These are phyloP conservation scores for Gambusia affinis DNA, from an alignment of 2,113 vertebrate species.

Conservation along the genomic window DNA sequence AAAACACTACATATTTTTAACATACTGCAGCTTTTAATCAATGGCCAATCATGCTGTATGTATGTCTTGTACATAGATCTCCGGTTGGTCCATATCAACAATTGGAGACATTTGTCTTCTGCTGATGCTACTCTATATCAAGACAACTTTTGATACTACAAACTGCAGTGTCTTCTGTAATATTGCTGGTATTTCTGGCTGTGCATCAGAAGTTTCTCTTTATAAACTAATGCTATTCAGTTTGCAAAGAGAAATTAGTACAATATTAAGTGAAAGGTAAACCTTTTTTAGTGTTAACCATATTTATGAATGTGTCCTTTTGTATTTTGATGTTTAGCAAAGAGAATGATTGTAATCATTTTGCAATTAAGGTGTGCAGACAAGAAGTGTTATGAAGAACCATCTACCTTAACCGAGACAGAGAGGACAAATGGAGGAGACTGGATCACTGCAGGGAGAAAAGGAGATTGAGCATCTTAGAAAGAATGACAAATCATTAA, in stretches of 20 bases:
- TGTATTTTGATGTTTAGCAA: not conserved
- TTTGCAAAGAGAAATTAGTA: not conserved
- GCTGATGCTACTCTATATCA: too few relatives aligned
- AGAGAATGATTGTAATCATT: not conserved
- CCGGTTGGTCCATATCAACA: too few relatives aligned
- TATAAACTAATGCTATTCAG: too few relatives aligned
- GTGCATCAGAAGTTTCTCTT: too few relatives aligned
- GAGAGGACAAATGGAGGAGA: conserved; percentile 33
- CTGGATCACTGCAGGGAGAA: conserved; percentile 14
- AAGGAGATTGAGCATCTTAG: conserved; percentile 29
- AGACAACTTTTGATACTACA: too few relatives aligned
- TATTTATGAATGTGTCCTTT: not conserved
- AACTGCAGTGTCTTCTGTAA: too few relatives aligned
- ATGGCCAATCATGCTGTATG: not conserved
- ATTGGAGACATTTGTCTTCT: too few relatives aligned
- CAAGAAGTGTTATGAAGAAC: not conserved
- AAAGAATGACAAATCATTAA: conserved; percentile 47
- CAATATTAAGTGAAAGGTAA: not conserved
- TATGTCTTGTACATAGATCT: too few relatives aligned
- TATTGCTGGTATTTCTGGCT: too few relatives aligned
- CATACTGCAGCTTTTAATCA: too few relatives aligned
- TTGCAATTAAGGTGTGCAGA: conserved; percentile 5
- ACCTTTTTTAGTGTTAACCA: not conserved
- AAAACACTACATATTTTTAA: too few relatives aligned
- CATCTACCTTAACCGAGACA: not conserved